phyloP scores from a whole-genome alignment of 2,113 vertebrate species.

The Phaethon lepturus region DNA sequence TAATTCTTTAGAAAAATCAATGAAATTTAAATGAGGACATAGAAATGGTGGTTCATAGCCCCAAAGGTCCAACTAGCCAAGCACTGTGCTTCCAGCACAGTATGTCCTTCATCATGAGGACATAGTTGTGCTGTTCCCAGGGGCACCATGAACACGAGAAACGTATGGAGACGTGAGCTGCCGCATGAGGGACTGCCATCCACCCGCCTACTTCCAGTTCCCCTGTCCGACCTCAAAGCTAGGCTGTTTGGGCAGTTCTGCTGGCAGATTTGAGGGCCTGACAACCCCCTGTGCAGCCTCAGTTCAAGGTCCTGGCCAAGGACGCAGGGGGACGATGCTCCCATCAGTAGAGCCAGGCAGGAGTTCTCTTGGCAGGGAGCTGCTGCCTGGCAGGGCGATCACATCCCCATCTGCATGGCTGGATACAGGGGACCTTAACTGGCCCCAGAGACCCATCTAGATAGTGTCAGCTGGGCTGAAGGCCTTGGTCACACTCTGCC shows the following conservation, averaged over 20 bases:
- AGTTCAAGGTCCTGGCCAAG: neutral
- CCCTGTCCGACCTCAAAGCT: neutral
- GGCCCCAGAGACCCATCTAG: neutral
- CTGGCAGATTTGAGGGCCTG: neutral
- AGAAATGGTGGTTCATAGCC: neutral
- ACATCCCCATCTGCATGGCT: neutral
- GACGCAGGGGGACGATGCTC: rapidly evolving
- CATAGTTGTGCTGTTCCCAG: neutral
- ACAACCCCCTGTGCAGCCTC: neutral
- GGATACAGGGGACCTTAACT: neutral
- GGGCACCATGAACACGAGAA: neutral
- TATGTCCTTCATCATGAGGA: neutral
- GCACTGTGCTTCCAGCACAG: neutral
- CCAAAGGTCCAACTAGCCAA: neutral
- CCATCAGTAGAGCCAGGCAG: neutral
- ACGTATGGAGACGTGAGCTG: neutral
- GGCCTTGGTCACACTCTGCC: neutral
- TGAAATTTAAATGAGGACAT: conserved; percentile 38
- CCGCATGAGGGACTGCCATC: neutral
- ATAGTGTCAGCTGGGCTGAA: neutral
- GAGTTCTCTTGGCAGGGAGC: neutral
- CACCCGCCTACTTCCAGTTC: neutral
- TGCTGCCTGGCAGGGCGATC: neutral
- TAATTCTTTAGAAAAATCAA: conserved; percentile 45
- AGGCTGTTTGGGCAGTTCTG: neutral